Evolutionary conservation across 2,113 vertebrate species (phyloP).

Genomic region (Syrmaticus mikado): DNA sequence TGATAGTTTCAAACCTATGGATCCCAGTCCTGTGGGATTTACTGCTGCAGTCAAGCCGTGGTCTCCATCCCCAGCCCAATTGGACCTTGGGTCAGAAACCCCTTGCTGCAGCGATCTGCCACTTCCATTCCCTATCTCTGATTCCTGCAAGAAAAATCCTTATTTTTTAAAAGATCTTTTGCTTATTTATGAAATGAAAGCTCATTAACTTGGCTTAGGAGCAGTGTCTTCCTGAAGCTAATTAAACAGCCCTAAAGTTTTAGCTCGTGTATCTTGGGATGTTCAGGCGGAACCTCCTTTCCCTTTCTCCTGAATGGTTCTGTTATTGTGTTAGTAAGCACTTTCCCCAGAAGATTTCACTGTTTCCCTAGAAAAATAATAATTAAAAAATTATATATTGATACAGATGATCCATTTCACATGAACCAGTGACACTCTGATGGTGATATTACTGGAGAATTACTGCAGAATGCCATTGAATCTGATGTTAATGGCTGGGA

Average conservation of each 20-base stretch:
- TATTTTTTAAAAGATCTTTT: neutral
- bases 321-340: slow-evolving; percentile 17
- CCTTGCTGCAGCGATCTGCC: rapidly evolving
- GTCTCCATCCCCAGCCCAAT: neutral
- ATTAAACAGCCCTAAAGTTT: neutral
- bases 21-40: neutral
- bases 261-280: neutral
- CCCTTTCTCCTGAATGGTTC: neutral
- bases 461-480: slow-evolving; percentile 12
- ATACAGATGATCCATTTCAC: slow-evolving; percentile 29
- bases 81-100: neutral
- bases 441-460: neutral
- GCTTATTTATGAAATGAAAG: neutral
- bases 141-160: neutral
- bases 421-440: neutral
- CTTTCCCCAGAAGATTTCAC: neutral
- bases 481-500: neutral
- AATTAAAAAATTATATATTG: slow-evolving; percentile 25
- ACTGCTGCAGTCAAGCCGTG: neutral
- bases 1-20: neutral
- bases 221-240: neutral
- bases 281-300: neutral
- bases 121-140: neutral
- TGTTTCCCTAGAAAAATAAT: slow-evolving; percentile 28
- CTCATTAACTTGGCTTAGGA: neutral